These are phyloP conservation scores for Pomacea canaliculata DNA, from an alignment of 2,888 invertebrate species.

Conservation along the genomic window DNA sequence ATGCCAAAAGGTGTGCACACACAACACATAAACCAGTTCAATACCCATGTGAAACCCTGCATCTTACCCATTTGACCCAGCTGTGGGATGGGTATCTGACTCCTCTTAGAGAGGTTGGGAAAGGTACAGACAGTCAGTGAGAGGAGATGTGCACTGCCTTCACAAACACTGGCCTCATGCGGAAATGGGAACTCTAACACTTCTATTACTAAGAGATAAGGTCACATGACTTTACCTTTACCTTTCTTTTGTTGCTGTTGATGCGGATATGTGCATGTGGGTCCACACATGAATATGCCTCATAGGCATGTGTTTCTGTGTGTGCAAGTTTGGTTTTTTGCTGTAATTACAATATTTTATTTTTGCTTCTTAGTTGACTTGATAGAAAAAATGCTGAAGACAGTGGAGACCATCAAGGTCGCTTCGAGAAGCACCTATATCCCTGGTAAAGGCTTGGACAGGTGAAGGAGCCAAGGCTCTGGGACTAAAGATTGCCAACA, in stretches of 20 bases:
- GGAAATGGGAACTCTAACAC: too few species aligned
- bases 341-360: not conserved
- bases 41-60: too few species aligned
- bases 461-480: constrained; percentile 42
- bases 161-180: too few species aligned
- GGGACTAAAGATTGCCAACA: constrained; percentile 46
- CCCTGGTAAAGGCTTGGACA: constrained; percentile 49
- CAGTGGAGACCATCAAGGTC: constrained; percentile 33
- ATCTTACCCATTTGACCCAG: too few species aligned
- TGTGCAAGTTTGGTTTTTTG: not conserved
- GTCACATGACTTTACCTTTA: too few species aligned
- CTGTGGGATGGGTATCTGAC: too few species aligned
- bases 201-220: too few species aligned
- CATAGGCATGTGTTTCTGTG: not conserved
- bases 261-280: not conserved
- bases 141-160: too few species aligned
- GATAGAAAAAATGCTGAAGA: constrained; percentile 32
- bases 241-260: not conserved
- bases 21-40: too few species aligned
- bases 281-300: not conserved
- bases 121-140: too few species aligned
- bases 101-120: too few species aligned
- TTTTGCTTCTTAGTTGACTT: not conserved
- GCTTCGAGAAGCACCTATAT: constrained; percentile 42
- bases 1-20: too few species aligned